Percentiles rank a stretch among this genome's conserved stretches.
Conservation (phyloP, 2,888 invertebrate species). For the Heliconius hortense region DNA sequence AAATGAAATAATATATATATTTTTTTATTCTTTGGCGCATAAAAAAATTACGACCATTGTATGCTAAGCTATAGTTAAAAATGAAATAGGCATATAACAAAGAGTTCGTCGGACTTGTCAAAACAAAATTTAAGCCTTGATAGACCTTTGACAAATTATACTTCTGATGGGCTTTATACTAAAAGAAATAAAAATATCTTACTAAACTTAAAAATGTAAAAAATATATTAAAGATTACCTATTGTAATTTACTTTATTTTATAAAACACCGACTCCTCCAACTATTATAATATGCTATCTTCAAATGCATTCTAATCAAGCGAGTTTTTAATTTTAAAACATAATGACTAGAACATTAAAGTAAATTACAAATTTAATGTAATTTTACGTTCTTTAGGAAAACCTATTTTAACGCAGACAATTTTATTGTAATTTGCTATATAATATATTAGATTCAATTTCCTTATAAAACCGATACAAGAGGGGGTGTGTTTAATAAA, state of each 20-base stretch:
- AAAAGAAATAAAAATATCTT: background rate
- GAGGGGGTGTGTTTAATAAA: slow-evolving; percentile 73
- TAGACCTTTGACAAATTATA: slow-evolving; percentile 11
- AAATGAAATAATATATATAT: background rate
- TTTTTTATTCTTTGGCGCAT: background rate
- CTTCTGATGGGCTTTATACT: background rate
- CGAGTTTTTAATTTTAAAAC: background rate
- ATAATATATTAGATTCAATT: slow-evolving; percentile 19
- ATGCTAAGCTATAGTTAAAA: background rate
- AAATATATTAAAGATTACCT: background rate
- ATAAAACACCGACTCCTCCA: too few species aligned
- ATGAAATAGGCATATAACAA: slow-evolving; percentile 5
- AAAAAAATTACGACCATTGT: background rate
- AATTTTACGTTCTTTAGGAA: too few species aligned
- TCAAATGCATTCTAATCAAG: too few species aligned
- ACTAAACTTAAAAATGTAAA: background rate
- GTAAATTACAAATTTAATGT: background rate
- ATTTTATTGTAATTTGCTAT: slow-evolving; percentile 15
- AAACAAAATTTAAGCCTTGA: slow-evolving; percentile 13
- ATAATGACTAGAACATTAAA: background rate
- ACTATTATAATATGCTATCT: too few species aligned
- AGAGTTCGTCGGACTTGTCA: slow-evolving; percentile 6
- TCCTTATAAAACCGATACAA: slow-evolving; percentile 58
- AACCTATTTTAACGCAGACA: too few species aligned
- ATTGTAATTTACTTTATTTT: too few species aligned